phyloP scores from a whole-genome alignment of 2,113 vertebrate genomes.

The Callaeas wilsoni region DNA sequence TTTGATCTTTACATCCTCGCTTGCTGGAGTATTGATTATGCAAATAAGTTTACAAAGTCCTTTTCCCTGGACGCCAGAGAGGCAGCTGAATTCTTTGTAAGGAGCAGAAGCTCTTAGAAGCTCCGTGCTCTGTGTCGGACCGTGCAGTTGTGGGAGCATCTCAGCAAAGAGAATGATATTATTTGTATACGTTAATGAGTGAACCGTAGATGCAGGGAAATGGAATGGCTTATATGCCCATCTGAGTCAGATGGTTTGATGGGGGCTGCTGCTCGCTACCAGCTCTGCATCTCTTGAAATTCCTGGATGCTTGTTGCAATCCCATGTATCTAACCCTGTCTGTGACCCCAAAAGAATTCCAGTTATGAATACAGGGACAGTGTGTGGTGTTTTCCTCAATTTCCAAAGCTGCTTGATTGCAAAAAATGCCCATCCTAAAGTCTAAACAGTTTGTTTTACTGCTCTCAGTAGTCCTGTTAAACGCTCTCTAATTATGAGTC shows the following conservation, averaged over 20 bases:
- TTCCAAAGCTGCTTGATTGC: neutral
- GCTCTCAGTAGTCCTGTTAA: neutral
- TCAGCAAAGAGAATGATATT: neutral
- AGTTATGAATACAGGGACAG: neutral
- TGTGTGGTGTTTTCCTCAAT: neutral
- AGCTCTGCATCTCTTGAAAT: neutral
- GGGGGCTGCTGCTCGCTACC: fast-evolving
- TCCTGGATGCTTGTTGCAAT: neutral
- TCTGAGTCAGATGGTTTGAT: neutral
- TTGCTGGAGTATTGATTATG: neutral
- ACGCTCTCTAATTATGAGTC: neutral
- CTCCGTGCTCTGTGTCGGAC: too few species aligned
- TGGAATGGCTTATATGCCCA: fast-evolving
- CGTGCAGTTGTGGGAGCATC: fast-evolving
- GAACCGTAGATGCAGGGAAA: neutral
- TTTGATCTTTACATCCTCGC: neutral
- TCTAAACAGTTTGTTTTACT: neutral
- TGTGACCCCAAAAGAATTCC: neutral
- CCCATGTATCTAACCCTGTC: neutral
- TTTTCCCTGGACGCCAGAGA: neutral
- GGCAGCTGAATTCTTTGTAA: neutral
- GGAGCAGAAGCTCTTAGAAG: neutral
- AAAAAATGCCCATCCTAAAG: neutral
- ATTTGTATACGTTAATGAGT: fast-evolving
- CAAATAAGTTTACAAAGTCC: neutral